Base-by-base conservation (phyloP, 2,797 vertebrate species). In the Anolis apletophallus region DNA sequence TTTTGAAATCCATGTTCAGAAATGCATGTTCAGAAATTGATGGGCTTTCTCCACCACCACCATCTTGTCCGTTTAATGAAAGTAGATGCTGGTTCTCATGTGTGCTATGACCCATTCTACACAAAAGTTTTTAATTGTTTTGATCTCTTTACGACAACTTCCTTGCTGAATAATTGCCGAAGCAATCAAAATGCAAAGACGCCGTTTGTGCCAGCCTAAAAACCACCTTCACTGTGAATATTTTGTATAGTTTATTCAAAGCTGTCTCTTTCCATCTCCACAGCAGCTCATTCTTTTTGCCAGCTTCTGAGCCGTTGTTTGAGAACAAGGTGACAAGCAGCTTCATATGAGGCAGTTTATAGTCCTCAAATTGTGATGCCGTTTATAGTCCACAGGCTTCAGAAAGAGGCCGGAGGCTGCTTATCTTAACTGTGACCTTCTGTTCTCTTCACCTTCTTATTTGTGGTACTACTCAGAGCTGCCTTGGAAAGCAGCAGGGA, bases 171-270 rank as follows among this genome's bases (percentile, higher is more conserved):
- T 69, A 3, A 68, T 88, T 92, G 68, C 88, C 86, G 64, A 92
- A 93, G 81, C 83, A 85, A 90, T 90, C 85, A 88, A 93, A 95
- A 92, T 88, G 90, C 81, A 91, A 90, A 91, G 80, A 90, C 94
- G 90, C 90, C 90, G 88, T 72, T n/a, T 93, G 21, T 89, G 32
- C 12, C 68, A 75, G 79, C 85, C 83, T 82, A 55, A 84, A 91
- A 90, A 71, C 74, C 1, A 71, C 82, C 83, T 74, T 50, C 84
- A 82, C 68, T 85, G 85, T 79, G 91, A 91, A 91, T 84, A 50
- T 87, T 90, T 91, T 68, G 75, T 16, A 61, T 91, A 82, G 76
- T 93, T 91, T 91, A 75, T 93, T 93, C 87, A 1, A 68, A 74
- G 85, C 54, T 92, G 81, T 91, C 84, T 81, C 68, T 92, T 55